Base-by-base conservation (phyloP, 2,797 vertebrate genomes). In the Fistularia tabacaria region DNA sequence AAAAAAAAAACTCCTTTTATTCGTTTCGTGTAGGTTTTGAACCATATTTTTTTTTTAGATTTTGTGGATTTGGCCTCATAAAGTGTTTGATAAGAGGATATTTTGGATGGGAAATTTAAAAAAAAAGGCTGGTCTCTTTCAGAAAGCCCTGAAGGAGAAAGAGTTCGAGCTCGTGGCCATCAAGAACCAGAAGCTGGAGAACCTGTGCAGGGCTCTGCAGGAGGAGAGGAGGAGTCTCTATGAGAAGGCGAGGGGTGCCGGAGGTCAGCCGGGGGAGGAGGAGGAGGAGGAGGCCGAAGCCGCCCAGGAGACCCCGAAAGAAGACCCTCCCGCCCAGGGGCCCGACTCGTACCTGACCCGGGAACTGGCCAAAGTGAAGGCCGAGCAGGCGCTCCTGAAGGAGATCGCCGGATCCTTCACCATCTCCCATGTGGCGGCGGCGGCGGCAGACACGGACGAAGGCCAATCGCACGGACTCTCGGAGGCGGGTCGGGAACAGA, bases 181-280 rank as follows among this genome's bases (percentile, higher is more conserved):
- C 74, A 99, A 98, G 90, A 98, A 93, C 61, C 92, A 96, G 82
- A 95, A 95, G 73, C 82, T 99, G 47, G 96, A 99, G 87, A 98
- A 94, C 46, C 93, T 99, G 43, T 99, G 97, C 66, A 89, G 96
- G 55, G 96, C 95, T 49, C 83, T 99, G 79, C 97, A 99, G 65
- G 95, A 94, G 53, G 94, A 99, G 83, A 93, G 97, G 75, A 96
- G 93, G 40, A 91, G 85, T 62, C 84, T 98, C 14, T 91, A 88
- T 66, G 92, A 89, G 79, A 97, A 94, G 87, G 89, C 93, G 14
- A 92, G 92, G 78, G 91, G 90, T 60, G 89, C 87, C 6, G 70
- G 53, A 57, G 45, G 64, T n/a, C n/a, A n/a, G n/a, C n/a, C n/a
- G n/a, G n/a, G n/a, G n/a, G 12, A 36, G 51, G 66, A 11, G 74